Evolutionary conservation across 1,140 invertebrate genomes (phyloP), one percentile per base, ranked within the genome.

Genomic region (Centruroides sculpturatus): DNA sequence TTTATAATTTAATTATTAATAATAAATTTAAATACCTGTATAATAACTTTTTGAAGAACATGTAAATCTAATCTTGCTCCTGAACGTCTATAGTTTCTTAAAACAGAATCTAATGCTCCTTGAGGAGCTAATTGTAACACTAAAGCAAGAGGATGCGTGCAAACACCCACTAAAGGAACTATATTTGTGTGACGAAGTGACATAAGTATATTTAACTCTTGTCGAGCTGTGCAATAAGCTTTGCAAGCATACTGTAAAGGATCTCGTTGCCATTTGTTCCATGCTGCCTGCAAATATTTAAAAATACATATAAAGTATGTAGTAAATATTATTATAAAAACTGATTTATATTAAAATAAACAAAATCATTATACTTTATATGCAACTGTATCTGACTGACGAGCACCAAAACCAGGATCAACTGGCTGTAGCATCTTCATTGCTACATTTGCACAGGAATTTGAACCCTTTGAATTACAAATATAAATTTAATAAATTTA

Each of bases 401-500:
- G 81, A 12, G 86, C 84, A 61, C 84, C 82, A 0, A 82, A 76
- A 23, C 89, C 89, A 3, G 92, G 91, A 54, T 91, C 86, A 9
- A 94, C 87, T 0, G 92, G 93, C 70, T 96, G 92, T 47, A 97
- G 73, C 82, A 95, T 92, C 76, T 98, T 98, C 73, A 98, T 85
- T 1, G 95, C 95, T 1, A 98, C 91, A 64, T 88, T 81, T 9
- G 80, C 77, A 51, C 79, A 63, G n/a, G 62, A 57, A 49, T 59
- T 68, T 46, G 57, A 69, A 59, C 64, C 66, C 68, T 69, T 35
- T 35, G 46, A 35, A 59, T 57, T 10, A 62, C 7, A 61, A 59
- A 56, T 35, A 36, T 4, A 65, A 3, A 58, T 46, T 13, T 23
- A 51, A 51, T 7, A 5, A 64, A 9, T 13, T 51, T 41, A 47